Evolutionary conservation across 2,113 vertebrate genomes (phyloP), one percentile per base, ranked within the genome.

Genomic region (Lonchura striata): DNA sequence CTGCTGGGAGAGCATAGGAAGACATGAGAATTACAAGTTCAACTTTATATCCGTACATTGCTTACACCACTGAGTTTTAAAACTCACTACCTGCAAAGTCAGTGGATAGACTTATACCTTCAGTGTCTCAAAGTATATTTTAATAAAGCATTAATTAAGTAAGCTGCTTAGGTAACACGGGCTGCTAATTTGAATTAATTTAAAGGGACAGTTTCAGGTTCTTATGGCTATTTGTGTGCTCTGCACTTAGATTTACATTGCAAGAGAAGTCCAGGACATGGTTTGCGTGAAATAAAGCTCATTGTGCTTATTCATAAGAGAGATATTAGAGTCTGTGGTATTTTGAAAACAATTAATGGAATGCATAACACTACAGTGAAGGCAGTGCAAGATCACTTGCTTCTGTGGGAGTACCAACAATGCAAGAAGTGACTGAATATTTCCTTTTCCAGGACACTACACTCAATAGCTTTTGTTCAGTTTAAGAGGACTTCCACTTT

Each of bases 331-430:
- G 37, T 31, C 52, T 41, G 82, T 7, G 52, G 16, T 44, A 59
- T 42, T 72, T 47, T 88, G 82, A 80, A 90, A 95, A 86, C 78
- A 74, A 57, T 52, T 78, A 49, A 91, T 61, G 90, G 90, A 86
- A 44, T 59, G 17, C 22, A 31, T 35, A 49, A 44, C 46, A 28
- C 61, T 68, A 57, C 42, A 84, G 18, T 16, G 35, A 76, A 93
- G 60, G 22, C 42, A 75, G 31, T 59, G 44, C 41, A 71, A 79
- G 15, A 20, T 22, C 21, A 8, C 15, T 91, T 52, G 17, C 30
- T 93, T 91, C 66, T 79, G 9, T 39, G 35, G 15, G 42, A 82
- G 59, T 49, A 56, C n/a, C 54, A 69, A 53, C 39, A 50, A 23
- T 35, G 28, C 42, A 54, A 35, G 30, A 70, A 24, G 25, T 47